These are phyloP conservation scores for Lasius fuliginosus DNA, from an alignment of 2,888 invertebrate genomes.

Conservation along the genomic window DNA sequence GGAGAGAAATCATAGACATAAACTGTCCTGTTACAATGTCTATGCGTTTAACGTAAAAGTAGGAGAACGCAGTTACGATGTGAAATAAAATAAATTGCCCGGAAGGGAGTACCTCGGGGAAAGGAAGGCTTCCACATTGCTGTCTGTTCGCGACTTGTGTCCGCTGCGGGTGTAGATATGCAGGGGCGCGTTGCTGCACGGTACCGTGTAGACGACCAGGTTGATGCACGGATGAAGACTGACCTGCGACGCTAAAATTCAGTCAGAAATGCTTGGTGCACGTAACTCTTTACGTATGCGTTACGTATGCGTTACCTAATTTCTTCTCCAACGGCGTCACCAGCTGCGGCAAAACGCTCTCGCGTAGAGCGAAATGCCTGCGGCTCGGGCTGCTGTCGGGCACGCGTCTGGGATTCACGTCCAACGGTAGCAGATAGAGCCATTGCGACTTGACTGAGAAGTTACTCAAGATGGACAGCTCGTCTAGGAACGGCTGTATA, in stretches of 20 bases:
- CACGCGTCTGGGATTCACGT: slow-evolving; percentile 91
- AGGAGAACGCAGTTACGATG: neutral
- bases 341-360: slow-evolving; percentile 92
- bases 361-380: slow-evolving; percentile 89
- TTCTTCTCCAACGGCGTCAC: slow-evolving; percentile 96
- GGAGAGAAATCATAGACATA: neutral
- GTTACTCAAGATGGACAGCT: slow-evolving; percentile 91
- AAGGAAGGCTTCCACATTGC: slow-evolving; percentile 90
- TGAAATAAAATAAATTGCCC: neutral
- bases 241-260: slow-evolving; percentile 90
- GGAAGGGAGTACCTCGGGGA: slow-evolving; percentile 88
- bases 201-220: slow-evolving; percentile 94
- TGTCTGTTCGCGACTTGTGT: slow-evolving; percentile 76
- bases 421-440: slow-evolving; percentile 93
- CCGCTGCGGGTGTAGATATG: slow-evolving; percentile 89
- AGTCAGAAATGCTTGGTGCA: slow-evolving; percentile 5
- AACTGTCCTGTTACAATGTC: neutral
- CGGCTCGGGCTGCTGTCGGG: slow-evolving; percentile 86
- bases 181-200: slow-evolving; percentile 91
- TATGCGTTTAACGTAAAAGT: neutral
- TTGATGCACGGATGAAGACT: slow-evolving; percentile 94
- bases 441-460: slow-evolving; percentile 96
- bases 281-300: neutral
- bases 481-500: slow-evolving; percentile 91
- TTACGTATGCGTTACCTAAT: slow-evolving; percentile 85